These are phyloP conservation scores for Hyaena hyaena DNA, from an alignment of 2,113 vertebrate genomes.

Conservation along the genomic window DNA sequence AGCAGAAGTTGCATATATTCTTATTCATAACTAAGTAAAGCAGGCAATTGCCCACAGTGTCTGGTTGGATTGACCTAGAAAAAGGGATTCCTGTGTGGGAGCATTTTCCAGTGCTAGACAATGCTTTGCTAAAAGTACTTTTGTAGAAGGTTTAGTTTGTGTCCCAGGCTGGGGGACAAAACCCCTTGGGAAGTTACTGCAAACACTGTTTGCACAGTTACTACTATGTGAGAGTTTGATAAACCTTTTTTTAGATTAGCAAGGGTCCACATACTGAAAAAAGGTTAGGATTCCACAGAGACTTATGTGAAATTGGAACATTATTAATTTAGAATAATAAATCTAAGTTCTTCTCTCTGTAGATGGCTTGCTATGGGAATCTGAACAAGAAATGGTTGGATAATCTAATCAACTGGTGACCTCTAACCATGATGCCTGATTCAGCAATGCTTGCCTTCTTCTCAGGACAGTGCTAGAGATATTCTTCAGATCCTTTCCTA, in stretches of 20 bases:
- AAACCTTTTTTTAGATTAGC: background rate
- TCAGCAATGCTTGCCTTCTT: background rate
- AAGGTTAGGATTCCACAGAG: background rate
- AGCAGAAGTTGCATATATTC: background rate
- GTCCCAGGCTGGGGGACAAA: background rate
- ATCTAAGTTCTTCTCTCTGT: background rate
- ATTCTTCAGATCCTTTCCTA: background rate
- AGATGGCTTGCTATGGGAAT: background rate
- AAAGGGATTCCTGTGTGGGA: background rate
- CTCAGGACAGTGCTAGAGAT: background rate
- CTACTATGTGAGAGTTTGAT: background rate
- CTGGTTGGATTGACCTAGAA: background rate
- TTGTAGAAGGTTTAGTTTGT: background rate
- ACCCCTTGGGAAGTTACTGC: background rate
- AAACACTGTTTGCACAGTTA: background rate
- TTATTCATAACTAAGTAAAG: background rate
- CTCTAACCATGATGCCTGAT: background rate
- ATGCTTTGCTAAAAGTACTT: background rate
- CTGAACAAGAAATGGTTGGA: background rate
- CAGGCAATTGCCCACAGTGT: background rate
- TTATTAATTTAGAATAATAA: background rate
- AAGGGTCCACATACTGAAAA: background rate
- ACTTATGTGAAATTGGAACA: background rate
- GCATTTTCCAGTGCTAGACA: background rate
- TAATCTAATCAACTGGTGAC: background rate